Conservation (phyloP, 35 echinoderm and acorn worm species). For the Apostichopus californicus region DNA sequence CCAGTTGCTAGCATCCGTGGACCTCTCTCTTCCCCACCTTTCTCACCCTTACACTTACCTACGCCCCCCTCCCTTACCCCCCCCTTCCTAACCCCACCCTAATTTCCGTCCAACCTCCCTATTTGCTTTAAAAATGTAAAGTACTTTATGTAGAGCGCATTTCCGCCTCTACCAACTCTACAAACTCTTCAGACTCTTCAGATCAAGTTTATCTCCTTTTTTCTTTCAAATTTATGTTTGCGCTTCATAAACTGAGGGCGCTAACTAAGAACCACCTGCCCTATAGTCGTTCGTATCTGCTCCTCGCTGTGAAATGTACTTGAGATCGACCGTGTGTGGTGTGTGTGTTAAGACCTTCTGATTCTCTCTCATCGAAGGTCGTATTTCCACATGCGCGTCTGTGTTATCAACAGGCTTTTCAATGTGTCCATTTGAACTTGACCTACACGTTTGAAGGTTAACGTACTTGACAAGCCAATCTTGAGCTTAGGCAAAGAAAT, state of each 20-base stretch:
- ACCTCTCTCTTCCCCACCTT: too few species aligned
- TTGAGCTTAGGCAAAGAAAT: background rate
- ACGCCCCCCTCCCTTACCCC: too few species aligned
- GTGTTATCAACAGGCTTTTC: background rate
- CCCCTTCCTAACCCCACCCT: too few species aligned
- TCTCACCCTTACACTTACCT: too few species aligned
- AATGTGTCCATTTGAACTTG: conserved; percentile 20
- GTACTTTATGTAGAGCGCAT: too few species aligned
- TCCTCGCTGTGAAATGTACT: background rate
- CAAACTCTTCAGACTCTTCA: too few species aligned
- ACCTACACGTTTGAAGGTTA: conserved; percentile 17
- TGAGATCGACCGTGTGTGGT: background rate
- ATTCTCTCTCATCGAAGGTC: background rate
- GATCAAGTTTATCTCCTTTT: too few species aligned
- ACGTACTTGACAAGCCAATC: background rate
- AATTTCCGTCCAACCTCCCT: too few species aligned
- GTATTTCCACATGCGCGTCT: background rate
- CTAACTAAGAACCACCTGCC: background rate
- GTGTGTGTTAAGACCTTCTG: background rate
- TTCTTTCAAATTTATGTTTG: too few species aligned
- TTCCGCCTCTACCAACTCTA: too few species aligned
- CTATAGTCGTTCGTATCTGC: background rate
- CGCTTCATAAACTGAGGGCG: background rate
- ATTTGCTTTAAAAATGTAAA: too few species aligned
- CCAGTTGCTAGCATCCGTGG: too few species aligned